Conservation (phyloP, 2,113 vertebrate species). For the Cebidichthys violaceus region DNA sequence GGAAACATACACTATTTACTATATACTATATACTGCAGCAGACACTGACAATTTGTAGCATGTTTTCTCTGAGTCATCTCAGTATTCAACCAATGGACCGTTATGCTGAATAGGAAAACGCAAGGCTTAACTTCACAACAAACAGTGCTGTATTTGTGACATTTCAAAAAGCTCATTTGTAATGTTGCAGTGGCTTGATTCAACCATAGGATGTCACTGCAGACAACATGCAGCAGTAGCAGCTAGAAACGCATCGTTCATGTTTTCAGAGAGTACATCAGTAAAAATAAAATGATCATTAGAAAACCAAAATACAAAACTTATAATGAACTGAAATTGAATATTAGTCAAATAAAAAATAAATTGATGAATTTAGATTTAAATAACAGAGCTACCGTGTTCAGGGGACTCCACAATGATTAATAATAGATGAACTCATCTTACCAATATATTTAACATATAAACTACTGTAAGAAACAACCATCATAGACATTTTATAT, state of each 20-base stretch:
- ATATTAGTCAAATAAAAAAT: background rate
- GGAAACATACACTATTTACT: background rate
- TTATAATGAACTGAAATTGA: background rate
- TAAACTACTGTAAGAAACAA: background rate
- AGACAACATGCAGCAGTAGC: background rate
- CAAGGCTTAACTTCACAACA: background rate
- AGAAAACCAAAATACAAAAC: background rate
- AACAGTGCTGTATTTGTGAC: background rate
- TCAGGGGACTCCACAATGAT: background rate
- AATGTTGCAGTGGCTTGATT: background rate
- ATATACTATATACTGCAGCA: background rate
- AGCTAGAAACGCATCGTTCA: background rate
- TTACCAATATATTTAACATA: background rate
- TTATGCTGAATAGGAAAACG: too few relatives aligned
- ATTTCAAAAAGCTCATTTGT: background rate
- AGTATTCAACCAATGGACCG: background rate
- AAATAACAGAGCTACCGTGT: background rate
- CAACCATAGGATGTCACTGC: conserved; percentile 21
- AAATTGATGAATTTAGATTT: too few relatives aligned
- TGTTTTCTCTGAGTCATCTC: background rate
- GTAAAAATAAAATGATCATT: background rate
- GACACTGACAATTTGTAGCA: background rate
- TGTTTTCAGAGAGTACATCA: background rate
- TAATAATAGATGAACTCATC: background rate
- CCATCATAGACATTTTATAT: background rate